Base-by-base conservation (phyloP, 2,888 invertebrate genomes). In the Phrixothrix hirtus region DNA sequence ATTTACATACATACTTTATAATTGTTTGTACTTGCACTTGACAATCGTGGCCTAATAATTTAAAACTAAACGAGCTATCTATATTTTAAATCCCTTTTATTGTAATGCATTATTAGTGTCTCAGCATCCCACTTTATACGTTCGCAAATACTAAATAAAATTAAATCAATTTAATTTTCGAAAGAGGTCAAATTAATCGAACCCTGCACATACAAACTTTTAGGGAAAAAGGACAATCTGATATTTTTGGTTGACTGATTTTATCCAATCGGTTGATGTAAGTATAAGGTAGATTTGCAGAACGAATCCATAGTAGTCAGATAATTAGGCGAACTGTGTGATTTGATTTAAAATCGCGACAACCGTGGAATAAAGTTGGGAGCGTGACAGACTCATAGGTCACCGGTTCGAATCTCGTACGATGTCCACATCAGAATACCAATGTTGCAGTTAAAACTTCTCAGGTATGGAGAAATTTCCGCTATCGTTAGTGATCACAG, bases 341-440 rank as follows among this genome's bases (percentile, higher is more conserved):
- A 69, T 69, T 67, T 64, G 67, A 66, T 68, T 68, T 67, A 55
- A 58, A 61, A 63, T 61, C 65, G 61, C 63, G 59, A 63, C 65
- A 60, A 51, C 38, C 55, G 57, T 56, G 54, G 65, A 66, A 66
- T 66, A 66, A 66, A 67, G 64, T 64, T 50, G 39, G 17, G 36
- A 57, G 49, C 68, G 68, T 68, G 69, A 68, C 66, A 57, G 58
- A 52, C 65, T 67, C 68, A 68, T 68, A 68, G 69, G 69, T 69
- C 69, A 69, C 67, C 65, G 68, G 65, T 58, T 68, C 64, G 64
- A 62, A 65, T 63, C 64, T 65, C 62, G 60, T 50, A 57, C 49
- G 46, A 56, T 48, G 59, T 56, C 58, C 53, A 46, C 37, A 37
- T 37, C 63, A 44, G 68, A 67, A 68, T 68, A 67, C 68, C 58